Evolutionary conservation across 2,888 invertebrate genomes (phyloP).

Genomic region (Cyclophora punctaria): DNA sequence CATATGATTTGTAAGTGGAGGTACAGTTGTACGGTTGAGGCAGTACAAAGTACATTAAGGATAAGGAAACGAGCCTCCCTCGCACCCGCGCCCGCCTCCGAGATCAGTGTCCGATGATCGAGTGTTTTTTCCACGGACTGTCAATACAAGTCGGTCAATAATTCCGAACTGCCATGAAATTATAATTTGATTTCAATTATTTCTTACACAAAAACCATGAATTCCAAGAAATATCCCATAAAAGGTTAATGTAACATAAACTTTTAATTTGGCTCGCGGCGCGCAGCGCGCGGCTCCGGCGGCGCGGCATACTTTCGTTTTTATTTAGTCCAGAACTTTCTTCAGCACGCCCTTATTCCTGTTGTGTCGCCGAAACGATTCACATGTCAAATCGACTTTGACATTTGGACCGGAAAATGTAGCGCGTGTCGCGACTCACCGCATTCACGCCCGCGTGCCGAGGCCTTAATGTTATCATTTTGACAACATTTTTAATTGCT

Average conservation of each 20-base stretch:
- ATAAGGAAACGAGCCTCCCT: too few species aligned
- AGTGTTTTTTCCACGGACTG: too few species aligned
- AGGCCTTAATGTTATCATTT: too few species aligned
- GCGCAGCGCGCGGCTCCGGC: slow-evolving; percentile 15
- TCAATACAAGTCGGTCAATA: too few species aligned
- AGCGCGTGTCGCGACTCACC: slow-evolving; percentile 1
- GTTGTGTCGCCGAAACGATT: slow-evolving; percentile 19
- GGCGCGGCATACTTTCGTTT: slow-evolving; percentile 18
- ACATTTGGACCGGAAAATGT: slow-evolving; percentile 30
- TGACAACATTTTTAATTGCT: too few species aligned
- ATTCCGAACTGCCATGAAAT: too few species aligned
- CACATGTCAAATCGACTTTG: slow-evolving; percentile 21
- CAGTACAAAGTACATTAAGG: too few species aligned
- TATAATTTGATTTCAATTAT: background rate
- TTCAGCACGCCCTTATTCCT: slow-evolving; percentile 16
- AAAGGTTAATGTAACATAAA: slow-evolving; percentile 1
- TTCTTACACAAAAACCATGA: background rate
- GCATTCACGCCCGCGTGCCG: too few species aligned
- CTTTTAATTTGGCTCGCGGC: slow-evolving; percentile 5
- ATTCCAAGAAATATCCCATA: background rate
- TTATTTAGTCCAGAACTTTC: slow-evolving; percentile 18
- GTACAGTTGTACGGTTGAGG: too few species aligned
- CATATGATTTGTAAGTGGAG: too few species aligned
- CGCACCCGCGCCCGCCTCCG: too few species aligned
- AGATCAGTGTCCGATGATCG: too few species aligned